phyloP scores from a whole-genome alignment of 2,888 invertebrate species.

The Hololepta plana region DNA sequence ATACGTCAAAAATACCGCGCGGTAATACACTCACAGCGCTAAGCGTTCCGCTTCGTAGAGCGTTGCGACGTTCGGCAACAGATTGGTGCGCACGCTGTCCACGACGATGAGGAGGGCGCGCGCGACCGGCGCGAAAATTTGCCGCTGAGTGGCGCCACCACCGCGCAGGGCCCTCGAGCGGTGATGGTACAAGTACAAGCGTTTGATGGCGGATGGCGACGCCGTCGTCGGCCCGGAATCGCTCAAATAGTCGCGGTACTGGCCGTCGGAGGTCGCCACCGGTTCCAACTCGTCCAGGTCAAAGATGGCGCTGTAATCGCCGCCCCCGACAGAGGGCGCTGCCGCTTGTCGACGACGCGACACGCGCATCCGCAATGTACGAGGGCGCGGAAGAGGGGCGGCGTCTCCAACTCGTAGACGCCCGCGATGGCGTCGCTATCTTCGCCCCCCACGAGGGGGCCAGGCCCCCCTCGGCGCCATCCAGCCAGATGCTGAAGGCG shows the following conservation, averaged over 20 bases:
- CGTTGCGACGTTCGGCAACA: slow-evolving; percentile 79
- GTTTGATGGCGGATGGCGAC: no score
- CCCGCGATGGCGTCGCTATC: slow-evolving; percentile 97
- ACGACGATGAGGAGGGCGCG: slow-evolving; percentile 65
- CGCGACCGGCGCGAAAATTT: slow-evolving; percentile 69
- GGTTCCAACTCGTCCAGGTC: slow-evolving; percentile 64
- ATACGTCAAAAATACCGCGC: no score
- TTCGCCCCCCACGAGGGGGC: no score
- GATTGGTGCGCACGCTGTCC: slow-evolving; percentile 76
- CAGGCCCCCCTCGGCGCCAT: no score
- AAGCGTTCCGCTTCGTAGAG: slow-evolving; percentile 64
- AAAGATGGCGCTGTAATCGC: slow-evolving; percentile 72
- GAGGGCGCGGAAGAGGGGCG: slow-evolving; percentile 71
- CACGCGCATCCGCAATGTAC: slow-evolving; percentile 80
- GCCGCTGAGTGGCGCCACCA: no score
- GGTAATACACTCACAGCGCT: slow-evolving; percentile 48
- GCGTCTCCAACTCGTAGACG: slow-evolving; percentile 94
- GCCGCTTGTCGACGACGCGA: slow-evolving; percentile 36
- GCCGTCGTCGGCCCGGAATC: no score
- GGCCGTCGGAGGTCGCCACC: no score
- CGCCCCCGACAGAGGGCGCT: slow-evolving; percentile 27
- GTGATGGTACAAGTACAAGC: slow-evolving; percentile 81
- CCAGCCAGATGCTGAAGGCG: no score
- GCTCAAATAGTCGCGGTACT: no score
- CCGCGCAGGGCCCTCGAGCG: slow-evolving; percentile 48